Conservation (phyloP, 64 coral and sea anemone species). For the Actinia tenebrosa region DNA sequence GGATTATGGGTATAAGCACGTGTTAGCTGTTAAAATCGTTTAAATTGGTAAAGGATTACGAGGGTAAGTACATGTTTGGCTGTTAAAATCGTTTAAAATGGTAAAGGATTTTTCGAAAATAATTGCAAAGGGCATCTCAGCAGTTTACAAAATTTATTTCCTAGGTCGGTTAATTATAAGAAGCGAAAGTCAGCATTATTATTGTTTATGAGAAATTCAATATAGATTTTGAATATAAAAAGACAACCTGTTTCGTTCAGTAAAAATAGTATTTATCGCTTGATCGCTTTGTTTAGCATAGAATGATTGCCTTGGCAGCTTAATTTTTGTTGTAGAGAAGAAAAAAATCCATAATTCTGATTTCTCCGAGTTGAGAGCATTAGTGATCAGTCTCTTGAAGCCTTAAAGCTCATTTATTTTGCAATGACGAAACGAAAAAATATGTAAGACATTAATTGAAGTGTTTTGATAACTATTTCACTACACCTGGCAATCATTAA, state of each 20-base stretch:
- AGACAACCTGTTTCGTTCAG: too few species aligned
- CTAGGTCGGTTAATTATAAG: too few species aligned
- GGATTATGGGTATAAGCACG: neutral
- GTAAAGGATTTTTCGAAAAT: too few species aligned
- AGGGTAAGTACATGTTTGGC: too few species aligned
- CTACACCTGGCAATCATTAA: neutral
- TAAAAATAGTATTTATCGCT: too few species aligned
- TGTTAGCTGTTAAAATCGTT: neutral
- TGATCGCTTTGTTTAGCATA: too few species aligned
- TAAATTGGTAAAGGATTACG: too few species aligned
- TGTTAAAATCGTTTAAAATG: neutral
- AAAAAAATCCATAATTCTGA: neutral
- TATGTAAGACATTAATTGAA: neutral
- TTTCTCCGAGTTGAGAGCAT: neutral
- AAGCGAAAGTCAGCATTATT: too few species aligned
- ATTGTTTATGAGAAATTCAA: too few species aligned
- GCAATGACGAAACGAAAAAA: neutral
- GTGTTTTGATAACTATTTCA: neutral
- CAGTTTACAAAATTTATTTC: too few species aligned
- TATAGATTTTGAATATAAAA: too few species aligned
- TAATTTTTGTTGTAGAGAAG: neutral
- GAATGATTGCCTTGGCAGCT: neutral
- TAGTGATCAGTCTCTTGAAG: neutral
- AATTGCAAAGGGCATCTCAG: too few species aligned
- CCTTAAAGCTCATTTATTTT: constrained; percentile 1